Evolutionary conservation across 2,888 invertebrate genomes (phyloP).

Genomic region (Chironomus tentans): DNA sequence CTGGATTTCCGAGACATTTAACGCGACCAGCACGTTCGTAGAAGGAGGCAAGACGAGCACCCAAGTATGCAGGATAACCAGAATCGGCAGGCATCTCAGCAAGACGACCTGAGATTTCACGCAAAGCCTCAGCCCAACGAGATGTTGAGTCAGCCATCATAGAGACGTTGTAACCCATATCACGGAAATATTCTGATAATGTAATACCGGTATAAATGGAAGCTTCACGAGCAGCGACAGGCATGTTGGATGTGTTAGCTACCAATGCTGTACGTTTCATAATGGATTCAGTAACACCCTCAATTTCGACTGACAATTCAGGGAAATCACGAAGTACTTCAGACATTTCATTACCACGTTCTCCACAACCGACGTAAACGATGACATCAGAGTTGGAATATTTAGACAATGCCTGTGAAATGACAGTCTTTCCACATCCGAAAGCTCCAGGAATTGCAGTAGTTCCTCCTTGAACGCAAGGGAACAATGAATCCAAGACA

Average conservation of each 20-base stretch:
- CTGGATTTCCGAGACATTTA: conserved; percentile 94
- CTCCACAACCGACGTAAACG: conserved; percentile 98
- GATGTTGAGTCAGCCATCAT: conserved; percentile 99
- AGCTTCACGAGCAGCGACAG: conserved; percentile 99
- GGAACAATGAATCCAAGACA: conserved; percentile 96
- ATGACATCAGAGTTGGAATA: conserved; percentile 99
- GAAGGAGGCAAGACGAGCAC: conserved; percentile 96
- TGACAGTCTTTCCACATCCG: conserved; percentile 99
- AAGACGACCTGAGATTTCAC: conserved; percentile 98
- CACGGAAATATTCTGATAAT: conserved; percentile 97
- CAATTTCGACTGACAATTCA: conserved; percentile 93
- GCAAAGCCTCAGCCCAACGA: conserved; percentile 98
- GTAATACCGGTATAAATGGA: conserved; percentile 99
- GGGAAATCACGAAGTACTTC: conserved; percentile 99
- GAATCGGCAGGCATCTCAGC: conserved; percentile 99
- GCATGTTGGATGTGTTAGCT: conserved; percentile 99
- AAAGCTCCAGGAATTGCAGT: conserved; percentile 99
- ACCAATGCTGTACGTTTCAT: conserved; percentile 99
- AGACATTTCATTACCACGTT: conserved; percentile 99
- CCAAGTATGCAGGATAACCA: conserved; percentile 98
- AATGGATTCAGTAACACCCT: conserved; percentile 93
- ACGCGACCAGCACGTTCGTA: conserved; percentile 99
- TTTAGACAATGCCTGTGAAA: conserved; percentile 98
- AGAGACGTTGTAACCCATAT: conserved; percentile 99
- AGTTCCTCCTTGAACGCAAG: conserved; percentile 98